Evolutionary conservation across 2,888 invertebrate genomes (phyloP).

Genomic region (Pseudanteris insignis): DNA sequence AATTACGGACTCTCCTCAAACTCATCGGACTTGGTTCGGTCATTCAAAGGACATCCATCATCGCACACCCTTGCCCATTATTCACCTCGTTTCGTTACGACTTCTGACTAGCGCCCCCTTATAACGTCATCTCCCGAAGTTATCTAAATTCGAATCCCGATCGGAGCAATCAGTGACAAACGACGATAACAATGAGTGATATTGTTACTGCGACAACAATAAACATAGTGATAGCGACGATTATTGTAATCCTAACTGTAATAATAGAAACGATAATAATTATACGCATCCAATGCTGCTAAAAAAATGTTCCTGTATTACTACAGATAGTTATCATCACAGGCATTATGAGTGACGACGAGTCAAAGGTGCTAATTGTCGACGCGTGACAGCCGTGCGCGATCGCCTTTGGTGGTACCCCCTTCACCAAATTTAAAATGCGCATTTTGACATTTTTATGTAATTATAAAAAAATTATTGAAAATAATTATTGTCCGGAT

Average conservation of each 20-base stretch:
- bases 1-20: conserved; percentile 37
- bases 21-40: conserved; percentile 31
- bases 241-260: conserved; percentile 45
- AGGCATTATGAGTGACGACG: conserved; percentile 38
- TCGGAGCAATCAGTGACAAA: conserved; percentile 13
- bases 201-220: conserved; percentile 41
- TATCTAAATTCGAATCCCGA: conserved; percentile 5
- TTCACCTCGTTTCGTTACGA: conserved; percentile 15
- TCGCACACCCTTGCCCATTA: conserved; percentile 2
- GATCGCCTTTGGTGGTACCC: neutral
- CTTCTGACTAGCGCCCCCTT: conserved; percentile 1
- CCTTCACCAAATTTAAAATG: too few relatives aligned
- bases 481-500: too few relatives aligned
- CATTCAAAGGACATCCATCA: conserved; percentile 24
- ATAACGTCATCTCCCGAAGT: too few relatives aligned
- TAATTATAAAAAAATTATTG: too few relatives aligned
- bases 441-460: too few relatives aligned
- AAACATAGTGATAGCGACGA: conserved; percentile 44
- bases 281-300: conserved; percentile 45
- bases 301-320: conserved; percentile 47
- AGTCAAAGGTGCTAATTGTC: conserved; percentile 39
- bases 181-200: conserved; percentile 37
- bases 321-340: conserved; percentile 43
- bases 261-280: conserved; percentile 45
- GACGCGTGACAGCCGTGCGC: conserved; percentile 17